Evolutionary conservation across 1,140 invertebrate species (phyloP), one percentile per base, ranked within the genome.

Genomic region (Bombus pascuorum): DNA sequence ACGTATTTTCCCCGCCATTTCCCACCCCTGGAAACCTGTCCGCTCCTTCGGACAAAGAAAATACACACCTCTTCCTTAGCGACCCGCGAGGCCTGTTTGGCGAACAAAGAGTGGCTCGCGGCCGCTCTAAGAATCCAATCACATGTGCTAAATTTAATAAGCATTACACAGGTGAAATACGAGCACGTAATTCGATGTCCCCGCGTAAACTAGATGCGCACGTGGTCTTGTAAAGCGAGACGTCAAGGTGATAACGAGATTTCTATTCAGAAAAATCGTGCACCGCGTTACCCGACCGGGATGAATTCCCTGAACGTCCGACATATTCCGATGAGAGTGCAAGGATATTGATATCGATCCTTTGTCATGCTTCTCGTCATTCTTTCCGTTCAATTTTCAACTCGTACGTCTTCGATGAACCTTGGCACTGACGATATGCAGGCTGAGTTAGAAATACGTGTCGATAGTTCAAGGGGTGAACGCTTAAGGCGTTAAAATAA

Each of bases 161-260:
- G 70, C 81, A 70, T 80, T 84, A 87, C 86, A 87, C 81, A 80
- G 70, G 62, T 87, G 89, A 90, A 90, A 90, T 82, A 79, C 22
- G 82, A 90, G 53, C 80, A 39, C n/a, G 88, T 89, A 89, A 89
- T 83, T 70, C 74, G 85, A 90, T 68, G 89, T 89, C 68, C 74
- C 74, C 78, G 81, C 34, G 78, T 86, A 87, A 89, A 87, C 71
- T 74, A 85, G 75, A 87, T 74, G 82, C 89, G 86, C 89, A 85
- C 89, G 88, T 90, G 89, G 88, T 83, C 86, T 75, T 76, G 89
- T 90, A 90, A 90, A 87, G 65, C 65, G 88, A 90, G 81, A 85
- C 80, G 86, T 70, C 59, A 39, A 34, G 57, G 68, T 68, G 86
- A 90, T 87, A 90, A 87, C 34, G 75, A 85, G 81, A 15, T 70